These are phyloP conservation scores for Enoplosus armatus DNA, from an alignment of 2,797 vertebrate genomes.

Conservation along the genomic window DNA sequence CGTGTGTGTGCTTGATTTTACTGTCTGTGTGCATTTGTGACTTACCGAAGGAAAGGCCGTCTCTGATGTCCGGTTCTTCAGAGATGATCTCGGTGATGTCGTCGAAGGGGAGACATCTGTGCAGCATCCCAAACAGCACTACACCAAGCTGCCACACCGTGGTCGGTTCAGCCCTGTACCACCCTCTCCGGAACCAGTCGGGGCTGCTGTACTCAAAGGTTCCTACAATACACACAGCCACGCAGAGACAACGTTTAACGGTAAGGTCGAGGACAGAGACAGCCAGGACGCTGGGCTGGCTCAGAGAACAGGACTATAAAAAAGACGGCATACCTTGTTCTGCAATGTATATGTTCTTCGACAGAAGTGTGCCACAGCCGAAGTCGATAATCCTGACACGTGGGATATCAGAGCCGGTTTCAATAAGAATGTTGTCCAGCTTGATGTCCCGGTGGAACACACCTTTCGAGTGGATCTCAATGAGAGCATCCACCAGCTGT, in stretches of 20 bases:
- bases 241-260: not conserved
- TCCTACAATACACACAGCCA: constrained; percentile 8
- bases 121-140: not conserved
- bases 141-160: constrained; percentile 11
- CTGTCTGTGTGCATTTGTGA: not conserved
- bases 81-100: not conserved
- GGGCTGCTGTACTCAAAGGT: not conserved
- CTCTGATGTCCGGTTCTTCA: not conserved
- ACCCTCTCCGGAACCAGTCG: too few relatives aligned
- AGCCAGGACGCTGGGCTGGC: too few relatives aligned
- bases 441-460: constrained; percentile 18
- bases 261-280: not conserved
- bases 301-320: not conserved
- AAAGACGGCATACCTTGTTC: not conserved
- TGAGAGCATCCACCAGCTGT: constrained; percentile 6
- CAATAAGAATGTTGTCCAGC: not conserved
- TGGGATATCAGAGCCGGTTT: constrained; percentile 7
- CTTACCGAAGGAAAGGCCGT: not conserved
- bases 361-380: constrained; percentile 3
- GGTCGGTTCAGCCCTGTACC: not conserved
- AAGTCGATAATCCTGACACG: constrained; percentile 10
- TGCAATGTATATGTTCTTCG: not conserved
- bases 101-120: not conserved
- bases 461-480: constrained; percentile 5
- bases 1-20: not conserved